These are phyloP conservation scores for Trialeurodes vaporariorum DNA, from an alignment of 1,140 invertebrate genomes.

Conservation along the genomic window DNA sequence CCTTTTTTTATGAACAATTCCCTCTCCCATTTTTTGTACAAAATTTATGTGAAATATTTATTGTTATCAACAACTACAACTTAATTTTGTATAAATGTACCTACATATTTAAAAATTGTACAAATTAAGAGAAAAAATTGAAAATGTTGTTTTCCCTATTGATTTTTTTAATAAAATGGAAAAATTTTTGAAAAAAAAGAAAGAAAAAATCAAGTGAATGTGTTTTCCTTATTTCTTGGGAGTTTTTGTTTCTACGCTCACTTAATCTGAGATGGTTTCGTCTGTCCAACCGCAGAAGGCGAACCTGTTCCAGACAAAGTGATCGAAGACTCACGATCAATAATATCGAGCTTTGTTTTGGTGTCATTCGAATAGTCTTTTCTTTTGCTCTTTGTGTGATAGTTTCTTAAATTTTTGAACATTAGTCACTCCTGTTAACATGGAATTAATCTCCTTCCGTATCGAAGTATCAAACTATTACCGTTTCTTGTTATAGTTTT, in stretches of 20 bases:
- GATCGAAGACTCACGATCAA: background rate
- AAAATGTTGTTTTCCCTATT: slow-evolving; percentile 1
- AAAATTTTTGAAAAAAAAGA: background rate
- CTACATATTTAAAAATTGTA: background rate
- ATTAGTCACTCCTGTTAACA: too few relatives aligned
- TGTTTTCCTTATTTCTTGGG: background rate
- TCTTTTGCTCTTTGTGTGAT: background rate
- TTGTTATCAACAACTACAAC: background rate
- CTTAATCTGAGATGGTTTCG: background rate
- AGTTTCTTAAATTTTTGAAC: too few relatives aligned
- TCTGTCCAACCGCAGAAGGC: too few relatives aligned
- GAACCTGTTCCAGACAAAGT: background rate
- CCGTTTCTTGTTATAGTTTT: too few relatives aligned
- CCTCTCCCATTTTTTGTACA: background rate
- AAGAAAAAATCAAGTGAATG: background rate
- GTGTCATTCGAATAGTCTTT: background rate
- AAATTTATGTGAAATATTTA: background rate
- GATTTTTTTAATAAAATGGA: background rate
- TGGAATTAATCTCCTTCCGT: too few relatives aligned
- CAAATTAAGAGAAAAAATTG: background rate
- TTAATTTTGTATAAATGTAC: background rate
- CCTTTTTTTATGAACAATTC: background rate
- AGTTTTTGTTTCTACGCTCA: background rate
- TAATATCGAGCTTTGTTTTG: background rate
- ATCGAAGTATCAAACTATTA: too few relatives aligned